phyloP scores from a whole-genome alignment of 2,888 invertebrate species.

The Diarsia brunnea region DNA sequence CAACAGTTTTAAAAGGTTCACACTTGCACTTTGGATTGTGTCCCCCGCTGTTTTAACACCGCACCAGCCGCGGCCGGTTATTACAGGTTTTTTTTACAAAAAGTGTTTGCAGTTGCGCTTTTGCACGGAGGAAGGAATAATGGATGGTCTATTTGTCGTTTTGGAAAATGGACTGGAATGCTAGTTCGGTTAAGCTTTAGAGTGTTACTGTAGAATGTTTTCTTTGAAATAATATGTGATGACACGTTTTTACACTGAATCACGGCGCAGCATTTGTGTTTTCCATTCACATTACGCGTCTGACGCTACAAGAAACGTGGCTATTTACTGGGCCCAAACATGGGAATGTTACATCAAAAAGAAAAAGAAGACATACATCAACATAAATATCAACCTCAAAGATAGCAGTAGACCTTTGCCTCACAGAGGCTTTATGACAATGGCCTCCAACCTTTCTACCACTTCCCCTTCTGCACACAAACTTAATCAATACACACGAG shows the following conservation, averaged over 20 bases:
- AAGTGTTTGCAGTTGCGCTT: constrained; percentile 24
- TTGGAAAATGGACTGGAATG: constrained; percentile 19
- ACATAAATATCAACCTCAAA: not conserved
- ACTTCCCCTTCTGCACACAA: too few relatives aligned
- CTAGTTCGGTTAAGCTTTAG: constrained; percentile 1
- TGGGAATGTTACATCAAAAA: not conserved
- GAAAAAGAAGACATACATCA: not conserved
- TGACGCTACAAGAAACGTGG: not conserved
- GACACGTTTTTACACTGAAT: not conserved
- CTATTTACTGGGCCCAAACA: not conserved
- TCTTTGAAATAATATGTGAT: not conserved
- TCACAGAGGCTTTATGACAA: constrained; percentile 31
- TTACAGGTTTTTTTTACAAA: not conserved
- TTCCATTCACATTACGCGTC: not conserved
- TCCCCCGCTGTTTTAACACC: constrained; percentile 41
- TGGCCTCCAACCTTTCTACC: not conserved
- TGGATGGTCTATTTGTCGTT: constrained; percentile 31
- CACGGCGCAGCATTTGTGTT: not conserved
- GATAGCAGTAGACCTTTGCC: not conserved
- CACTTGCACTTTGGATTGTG: constrained; percentile 32
- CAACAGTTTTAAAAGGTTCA: constrained; percentile 59
- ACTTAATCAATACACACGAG: constrained; percentile 70
- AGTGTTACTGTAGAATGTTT: constrained; percentile 8
- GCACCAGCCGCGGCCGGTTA: constrained; percentile 13
- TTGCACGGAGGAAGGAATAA: constrained; percentile 28